Evolutionary conservation across 2,888 invertebrate genomes (phyloP), one percentile per base, ranked within the genome.

Genomic region (Seira ritae): DNA sequence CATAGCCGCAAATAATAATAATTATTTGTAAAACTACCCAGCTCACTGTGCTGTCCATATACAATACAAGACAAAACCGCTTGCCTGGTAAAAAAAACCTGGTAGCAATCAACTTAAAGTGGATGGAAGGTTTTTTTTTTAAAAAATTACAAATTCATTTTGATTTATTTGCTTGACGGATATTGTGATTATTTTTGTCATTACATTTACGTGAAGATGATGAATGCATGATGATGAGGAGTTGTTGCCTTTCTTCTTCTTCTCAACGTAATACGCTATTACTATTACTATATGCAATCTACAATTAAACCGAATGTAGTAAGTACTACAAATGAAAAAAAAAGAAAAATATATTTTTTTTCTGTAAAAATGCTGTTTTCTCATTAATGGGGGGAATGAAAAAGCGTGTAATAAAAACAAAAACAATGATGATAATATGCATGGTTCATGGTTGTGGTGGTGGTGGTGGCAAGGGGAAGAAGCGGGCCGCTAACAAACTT

Each of bases 171-270:
- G 20, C 37, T 70, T 70, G 70, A 50, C 46, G 70, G 46, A 46
- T 70, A 50, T 70, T 46, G 46, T 70, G 70, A 70, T 70, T 70
- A 70, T 17, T 70, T 46, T 70, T 70, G 70, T 50, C 50, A n/a
- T 50, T n/a, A n/a, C 17, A 50, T n/a, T 42, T 12, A 12, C 3
- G 15, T 50, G 50, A n/a, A n/a, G 50, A 50, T 50, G 50, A 50
- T 50, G 50, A 50, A 50, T 50, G 50, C 17, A 50, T n/a, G 15
- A 50, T 50, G 50, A 50, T n/a, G 50, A n/a, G 31, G 31, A 31
- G 2, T 31, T 31, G 8, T 31, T 31, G 2, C 8, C 31, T 31
- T 31, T 31, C 31, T 31, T 31, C 8, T 31, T 31, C 8, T 31
- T 31, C 8, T 31, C 31, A 31, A 31, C 31, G 8, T 31, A 4